phyloP scores from a whole-genome alignment of 2,888 invertebrate genomes.

The Cyaniris semiargus region DNA sequence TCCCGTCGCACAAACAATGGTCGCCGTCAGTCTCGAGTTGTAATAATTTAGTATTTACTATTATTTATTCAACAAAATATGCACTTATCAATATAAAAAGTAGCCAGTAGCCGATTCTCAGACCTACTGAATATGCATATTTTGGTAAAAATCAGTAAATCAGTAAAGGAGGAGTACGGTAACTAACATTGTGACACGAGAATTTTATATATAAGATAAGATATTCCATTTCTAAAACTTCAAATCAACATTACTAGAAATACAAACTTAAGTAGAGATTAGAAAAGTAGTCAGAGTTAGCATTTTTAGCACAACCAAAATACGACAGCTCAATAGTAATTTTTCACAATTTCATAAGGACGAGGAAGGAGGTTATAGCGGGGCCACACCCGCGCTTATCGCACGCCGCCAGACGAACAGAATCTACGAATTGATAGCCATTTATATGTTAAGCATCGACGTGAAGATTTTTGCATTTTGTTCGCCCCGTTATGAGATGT shows the following conservation, averaged over 20 bases:
- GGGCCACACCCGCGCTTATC: constrained; percentile 58
- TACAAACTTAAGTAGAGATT: background rate
- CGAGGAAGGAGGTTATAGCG: constrained; percentile 49
- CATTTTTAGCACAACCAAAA: constrained; percentile 38
- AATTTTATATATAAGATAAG: too few species aligned
- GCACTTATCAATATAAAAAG: too few species aligned
- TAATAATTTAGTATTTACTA: too few species aligned
- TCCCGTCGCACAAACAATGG: too few species aligned
- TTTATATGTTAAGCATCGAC: constrained; percentile 75
- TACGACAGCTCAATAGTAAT: constrained; percentile 39
- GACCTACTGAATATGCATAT: too few species aligned
- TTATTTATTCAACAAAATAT: too few species aligned
- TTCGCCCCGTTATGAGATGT: constrained; percentile 33
- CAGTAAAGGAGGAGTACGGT: too few species aligned
- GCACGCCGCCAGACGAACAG: constrained; percentile 64
- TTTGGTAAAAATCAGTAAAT: too few species aligned
- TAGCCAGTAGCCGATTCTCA: too few species aligned
- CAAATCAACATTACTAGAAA: background rate
- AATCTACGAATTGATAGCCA: constrained; percentile 73
- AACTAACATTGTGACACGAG: too few species aligned
- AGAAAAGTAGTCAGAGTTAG: background rate
- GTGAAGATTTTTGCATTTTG: constrained; percentile 65
- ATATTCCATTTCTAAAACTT: too few species aligned
- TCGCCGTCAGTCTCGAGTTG: too few species aligned
- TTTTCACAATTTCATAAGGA: constrained; percentile 54